phyloP scores from a whole-genome alignment of 2,797 vertebrate genomes.

The Peromyscus attwateri region DNA sequence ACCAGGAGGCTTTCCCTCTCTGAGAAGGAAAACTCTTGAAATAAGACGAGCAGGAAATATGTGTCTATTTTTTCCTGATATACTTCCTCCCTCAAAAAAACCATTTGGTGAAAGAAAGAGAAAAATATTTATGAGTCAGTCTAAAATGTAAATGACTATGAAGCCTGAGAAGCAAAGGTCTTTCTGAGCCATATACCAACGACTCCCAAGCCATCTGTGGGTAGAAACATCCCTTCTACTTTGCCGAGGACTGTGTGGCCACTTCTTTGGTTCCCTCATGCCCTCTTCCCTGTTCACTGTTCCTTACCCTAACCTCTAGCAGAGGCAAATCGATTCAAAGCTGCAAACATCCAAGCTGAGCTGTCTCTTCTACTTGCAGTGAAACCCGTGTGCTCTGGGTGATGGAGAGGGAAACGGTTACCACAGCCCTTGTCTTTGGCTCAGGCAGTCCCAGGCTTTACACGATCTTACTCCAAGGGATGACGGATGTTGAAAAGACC shows the following conservation, averaged over 20 bases:
- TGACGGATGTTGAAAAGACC: neutral
- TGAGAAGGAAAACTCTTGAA: slow-evolving; percentile 25
- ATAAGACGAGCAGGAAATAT: slow-evolving; percentile 19
- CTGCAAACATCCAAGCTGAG: neutral
- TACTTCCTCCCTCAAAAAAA: neutral
- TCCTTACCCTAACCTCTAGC: neutral
- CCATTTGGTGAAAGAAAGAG: slow-evolving; percentile 16
- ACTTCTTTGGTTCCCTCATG: slow-evolving; percentile 16
- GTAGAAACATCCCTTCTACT: slow-evolving; percentile 17
- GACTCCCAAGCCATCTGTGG: neutral
- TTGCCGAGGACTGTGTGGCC: neutral
- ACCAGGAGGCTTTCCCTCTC: neutral
- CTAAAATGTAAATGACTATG: slow-evolving; percentile 40
- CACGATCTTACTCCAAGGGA: slow-evolving; percentile 13
- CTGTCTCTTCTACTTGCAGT: neutral
- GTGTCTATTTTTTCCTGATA: slow-evolving; percentile 5
- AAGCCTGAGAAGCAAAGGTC: neutral
- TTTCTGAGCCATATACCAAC: neutral
- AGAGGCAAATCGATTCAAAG: neutral
- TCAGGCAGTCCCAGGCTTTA: neutral
- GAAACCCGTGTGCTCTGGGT: neutral
- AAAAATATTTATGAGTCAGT: slow-evolving; percentile 28
- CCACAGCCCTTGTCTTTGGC: neutral
- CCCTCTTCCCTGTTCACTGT: neutral
- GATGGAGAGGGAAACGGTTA: neutral